These are phyloP conservation scores for Anas flavirostris DNA, from an alignment of 2,797 vertebrate genomes.

Conservation along the genomic window DNA sequence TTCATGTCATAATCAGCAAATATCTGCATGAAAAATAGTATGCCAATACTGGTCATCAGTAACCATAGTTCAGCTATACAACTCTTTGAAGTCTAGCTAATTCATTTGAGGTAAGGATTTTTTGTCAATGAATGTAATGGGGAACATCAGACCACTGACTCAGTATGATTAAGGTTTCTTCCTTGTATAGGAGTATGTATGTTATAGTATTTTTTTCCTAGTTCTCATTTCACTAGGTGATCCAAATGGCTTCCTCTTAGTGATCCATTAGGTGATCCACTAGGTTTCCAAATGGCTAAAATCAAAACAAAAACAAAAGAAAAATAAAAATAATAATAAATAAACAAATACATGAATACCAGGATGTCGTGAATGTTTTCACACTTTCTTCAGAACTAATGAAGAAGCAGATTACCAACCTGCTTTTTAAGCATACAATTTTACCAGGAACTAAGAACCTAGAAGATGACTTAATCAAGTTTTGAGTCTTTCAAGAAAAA, in stretches of 20 bases:
- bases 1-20: background rate
- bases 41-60: background rate
- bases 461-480: background rate
- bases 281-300: background rate
- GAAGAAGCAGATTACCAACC: background rate
- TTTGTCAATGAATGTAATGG: background rate
- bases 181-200: background rate
- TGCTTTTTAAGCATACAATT: background rate
- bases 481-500: background rate
- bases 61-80: rapidly evolving
- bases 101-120: background rate
- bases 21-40: background rate
- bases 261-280: background rate
- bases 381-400: background rate
- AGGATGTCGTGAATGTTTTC: background rate
- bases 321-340: too few species aligned
- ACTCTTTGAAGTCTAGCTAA: background rate
- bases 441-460: background rate
- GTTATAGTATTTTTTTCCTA: background rate
- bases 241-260: background rate
- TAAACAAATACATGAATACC: too few species aligned
- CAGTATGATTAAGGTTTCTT: background rate
- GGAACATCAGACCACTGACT: background rate
- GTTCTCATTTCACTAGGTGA: background rate
- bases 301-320: background rate